A percentile compares a stretch with the other conserved stretches of the same genome.
Conservation (phyloP, 1,140 invertebrate species). For the Anagrus nilaparvatae region DNA sequence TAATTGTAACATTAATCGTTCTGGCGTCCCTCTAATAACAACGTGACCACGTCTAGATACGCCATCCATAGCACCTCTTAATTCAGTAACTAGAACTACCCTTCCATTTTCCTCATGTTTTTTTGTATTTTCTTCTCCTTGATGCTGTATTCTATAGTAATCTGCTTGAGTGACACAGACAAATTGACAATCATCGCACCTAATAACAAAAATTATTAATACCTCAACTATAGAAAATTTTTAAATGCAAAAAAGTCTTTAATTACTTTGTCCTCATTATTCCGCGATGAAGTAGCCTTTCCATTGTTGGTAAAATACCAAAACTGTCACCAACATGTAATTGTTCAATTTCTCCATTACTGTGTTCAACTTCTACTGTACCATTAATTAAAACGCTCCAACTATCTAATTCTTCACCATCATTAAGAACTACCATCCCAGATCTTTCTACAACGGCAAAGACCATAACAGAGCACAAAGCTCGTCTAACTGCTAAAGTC, state of each 20-base stretch:
- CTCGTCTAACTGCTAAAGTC: constrained; percentile 80
- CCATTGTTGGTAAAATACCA: constrained; percentile 92
- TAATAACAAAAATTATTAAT: constrained; percentile 15
- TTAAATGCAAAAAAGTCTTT: too few species aligned
- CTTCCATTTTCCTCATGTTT: constrained; percentile 80
- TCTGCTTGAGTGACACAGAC: constrained; percentile 96
- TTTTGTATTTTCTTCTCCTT: constrained; percentile 89
- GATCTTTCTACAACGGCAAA: constrained; percentile 97
- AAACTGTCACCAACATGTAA: constrained; percentile 92
- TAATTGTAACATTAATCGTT: constrained; percentile 84
- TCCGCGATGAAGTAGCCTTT: constrained; percentile 88
- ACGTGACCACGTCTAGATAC: constrained; percentile 64
- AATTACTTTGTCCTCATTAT: constrained; percentile 81
- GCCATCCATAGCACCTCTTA: constrained; percentile 60
- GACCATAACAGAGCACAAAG: constrained; percentile 85
- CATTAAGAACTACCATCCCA: constrained; percentile 92
- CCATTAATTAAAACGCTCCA: constrained; percentile 99
- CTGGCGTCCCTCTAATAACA: constrained; percentile 82
- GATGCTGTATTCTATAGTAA: constrained; percentile 73
- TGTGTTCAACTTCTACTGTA: constrained; percentile 83
- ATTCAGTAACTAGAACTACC: constrained; percentile 85
- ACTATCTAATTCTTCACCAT: constrained; percentile 97
- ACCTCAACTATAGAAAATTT: too few species aligned
- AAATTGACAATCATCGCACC: constrained; percentile 95
- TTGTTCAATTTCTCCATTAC: constrained; percentile 69